Percentiles rank a stretch among this genome's conserved stretches.
phyloP scores from a whole-genome alignment of 2,888 invertebrate species.

The Sinhomidia bicolor region DNA sequence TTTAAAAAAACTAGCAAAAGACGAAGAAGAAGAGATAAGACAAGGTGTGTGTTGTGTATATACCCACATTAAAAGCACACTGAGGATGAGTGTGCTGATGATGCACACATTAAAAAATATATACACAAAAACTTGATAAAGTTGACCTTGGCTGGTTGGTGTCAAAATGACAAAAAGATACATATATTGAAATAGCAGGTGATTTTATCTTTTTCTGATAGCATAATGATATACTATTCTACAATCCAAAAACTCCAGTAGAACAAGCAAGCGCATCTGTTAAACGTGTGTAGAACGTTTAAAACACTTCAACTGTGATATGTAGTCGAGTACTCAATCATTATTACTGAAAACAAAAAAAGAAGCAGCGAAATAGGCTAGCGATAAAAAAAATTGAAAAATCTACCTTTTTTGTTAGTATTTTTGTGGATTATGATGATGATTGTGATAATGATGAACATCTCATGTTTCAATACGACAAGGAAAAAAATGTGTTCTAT shows the following conservation, averaged over 20 bases:
- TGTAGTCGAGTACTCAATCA: conserved; percentile 26
- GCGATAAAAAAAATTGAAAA: conserved; percentile 1
- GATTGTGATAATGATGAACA: conserved; percentile 14
- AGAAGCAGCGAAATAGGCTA: no score
- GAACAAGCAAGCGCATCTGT: not conserved
- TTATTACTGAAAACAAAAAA: no score
- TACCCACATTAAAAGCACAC: not conserved
- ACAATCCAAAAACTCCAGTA: not conserved
- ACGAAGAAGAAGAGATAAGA: not conserved
- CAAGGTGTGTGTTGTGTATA: conserved; percentile 3
- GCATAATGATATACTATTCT: conserved; percentile 52
- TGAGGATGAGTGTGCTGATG: no score
- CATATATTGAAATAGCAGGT: conserved; percentile 46
- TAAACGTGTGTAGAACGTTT: no score
- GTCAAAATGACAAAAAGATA: conserved; percentile 72
- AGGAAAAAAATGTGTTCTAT: not conserved
- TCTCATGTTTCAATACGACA: conserved; percentile 18
- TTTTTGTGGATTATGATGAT: not conserved
- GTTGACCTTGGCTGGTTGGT: conserved; percentile 64
- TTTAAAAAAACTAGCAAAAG: conserved; percentile 38
- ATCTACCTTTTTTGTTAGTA: not conserved
- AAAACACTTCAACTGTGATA: no score
- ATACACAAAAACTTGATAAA: conserved; percentile 46
- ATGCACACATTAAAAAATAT: not conserved
- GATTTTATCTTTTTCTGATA: conserved; percentile 51